These are phyloP conservation scores for Carettochelys insculpta DNA, from an alignment of 2,113 vertebrate species.

Conservation along the genomic window DNA sequence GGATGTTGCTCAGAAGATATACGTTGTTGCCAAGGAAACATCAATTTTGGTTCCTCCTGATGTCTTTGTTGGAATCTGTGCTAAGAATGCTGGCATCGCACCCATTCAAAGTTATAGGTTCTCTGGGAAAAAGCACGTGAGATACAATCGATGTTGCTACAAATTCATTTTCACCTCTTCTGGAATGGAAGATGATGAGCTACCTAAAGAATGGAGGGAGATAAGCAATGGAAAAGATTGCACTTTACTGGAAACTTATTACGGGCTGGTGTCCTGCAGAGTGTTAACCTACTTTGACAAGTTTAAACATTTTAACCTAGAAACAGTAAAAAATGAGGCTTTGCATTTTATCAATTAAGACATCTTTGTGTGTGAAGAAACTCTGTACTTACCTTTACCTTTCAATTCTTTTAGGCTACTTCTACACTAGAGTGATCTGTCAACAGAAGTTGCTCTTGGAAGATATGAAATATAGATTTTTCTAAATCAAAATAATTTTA, in stretches of 20 bases:
- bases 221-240: conserved; percentile 74
- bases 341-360: conserved; percentile 60
- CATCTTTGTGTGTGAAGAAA: not conserved
- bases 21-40: conserved; percentile 75
- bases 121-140: conserved; percentile 84
- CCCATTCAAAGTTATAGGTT: conserved; percentile 90
- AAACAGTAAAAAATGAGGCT: conserved; percentile 44
- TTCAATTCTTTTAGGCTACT: no score
- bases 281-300: conserved; percentile 87
- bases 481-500: not conserved
- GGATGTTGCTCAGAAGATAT: conserved; percentile 87
- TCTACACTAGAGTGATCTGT: no score
- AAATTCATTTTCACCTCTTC: conserved; percentile 90
- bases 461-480: not conserved
- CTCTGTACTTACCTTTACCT: not conserved
- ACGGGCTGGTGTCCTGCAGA: conserved; percentile 88
- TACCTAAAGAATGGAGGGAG: conserved; percentile 83
- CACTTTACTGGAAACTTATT: conserved; percentile 87
- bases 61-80: conserved; percentile 86
- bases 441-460: no score
- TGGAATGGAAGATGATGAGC: conserved; percentile 66
- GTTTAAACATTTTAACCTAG: conserved; percentile 74
- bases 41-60: conserved; percentile 72
- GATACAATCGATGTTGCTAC: conserved; percentile 92
- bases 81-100: conserved; percentile 80